phyloP scores from a whole-genome alignment of 2,797 vertebrate species.

The Benthosema pterotum region DNA sequence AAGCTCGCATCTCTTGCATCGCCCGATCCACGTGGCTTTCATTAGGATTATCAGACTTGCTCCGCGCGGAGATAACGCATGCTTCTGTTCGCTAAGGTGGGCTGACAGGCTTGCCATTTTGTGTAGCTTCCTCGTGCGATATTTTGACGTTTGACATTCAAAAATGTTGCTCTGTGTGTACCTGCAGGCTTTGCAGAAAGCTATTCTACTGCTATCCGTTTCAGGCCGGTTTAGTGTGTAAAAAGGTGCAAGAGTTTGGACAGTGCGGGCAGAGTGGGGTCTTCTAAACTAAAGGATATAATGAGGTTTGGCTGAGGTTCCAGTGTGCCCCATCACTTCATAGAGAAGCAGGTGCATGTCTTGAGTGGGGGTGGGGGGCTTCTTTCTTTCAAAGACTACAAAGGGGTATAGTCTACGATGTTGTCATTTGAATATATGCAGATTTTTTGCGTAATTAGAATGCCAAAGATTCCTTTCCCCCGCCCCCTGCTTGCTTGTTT shows the following conservation, averaged over 20 bases:
- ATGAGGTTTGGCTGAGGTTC: slow-evolving; percentile 59
- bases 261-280: slow-evolving; percentile 59
- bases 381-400: slow-evolving; percentile 31
- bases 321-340: slow-evolving; percentile 41
- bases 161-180: slow-evolving; percentile 61
- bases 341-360: slow-evolving; percentile 33
- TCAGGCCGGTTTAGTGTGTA: slow-evolving; percentile 60
- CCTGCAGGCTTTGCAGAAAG: slow-evolving; percentile 47
- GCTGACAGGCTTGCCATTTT: slow-evolving; percentile 63
- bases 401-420: slow-evolving; percentile 32
- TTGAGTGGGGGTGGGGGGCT: slow-evolving; percentile 36
- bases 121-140: slow-evolving; percentile 67
- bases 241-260: slow-evolving; percentile 61
- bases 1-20: slow-evolving; percentile 51
- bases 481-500: slow-evolving; percentile 1
- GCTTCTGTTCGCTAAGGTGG: slow-evolving; percentile 50
- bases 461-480: slow-evolving; percentile 44
- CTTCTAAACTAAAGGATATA: slow-evolving; percentile 66
- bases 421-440: slow-evolving; percentile 55
- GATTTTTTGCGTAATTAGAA: slow-evolving; percentile 58
- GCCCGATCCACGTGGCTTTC: slow-evolving; percentile 44
- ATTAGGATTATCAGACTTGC: slow-evolving; percentile 65
- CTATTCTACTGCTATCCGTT: slow-evolving; percentile 65
- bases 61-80: slow-evolving; percentile 66
- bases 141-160: slow-evolving; percentile 82